Conservation (phyloP, 1,140 invertebrate species). For the Metopolophium dirhodum region DNA sequence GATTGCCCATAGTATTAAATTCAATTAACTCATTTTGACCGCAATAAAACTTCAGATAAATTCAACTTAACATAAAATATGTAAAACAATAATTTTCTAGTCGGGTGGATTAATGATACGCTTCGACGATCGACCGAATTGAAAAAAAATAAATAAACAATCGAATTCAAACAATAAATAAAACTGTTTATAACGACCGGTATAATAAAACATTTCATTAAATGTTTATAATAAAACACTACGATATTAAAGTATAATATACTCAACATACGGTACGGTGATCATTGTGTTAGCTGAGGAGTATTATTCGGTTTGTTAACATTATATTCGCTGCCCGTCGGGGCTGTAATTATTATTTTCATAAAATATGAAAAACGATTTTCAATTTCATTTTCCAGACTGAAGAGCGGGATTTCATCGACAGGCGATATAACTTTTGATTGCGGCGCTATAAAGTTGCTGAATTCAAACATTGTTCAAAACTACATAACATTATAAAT, state of each 20-base stretch:
- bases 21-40: neutral
- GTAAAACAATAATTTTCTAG: conserved; percentile 1
- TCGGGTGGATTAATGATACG: neutral
- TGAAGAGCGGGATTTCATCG: neutral
- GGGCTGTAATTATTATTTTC: neutral
- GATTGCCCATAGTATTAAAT: neutral
- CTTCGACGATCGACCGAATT: neutral
- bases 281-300: neutral
- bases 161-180: neutral
- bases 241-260: neutral
- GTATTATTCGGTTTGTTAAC: neutral
- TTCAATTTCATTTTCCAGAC: neutral
- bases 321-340: neutral
- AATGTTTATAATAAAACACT: neutral
- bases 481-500: neutral
- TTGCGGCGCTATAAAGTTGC: neutral
- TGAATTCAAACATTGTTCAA: neutral
- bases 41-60: neutral
- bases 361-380: neutral
- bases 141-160: neutral
- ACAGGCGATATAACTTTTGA: neutral
- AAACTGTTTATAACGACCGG: neutral
- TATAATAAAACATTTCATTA: neutral
- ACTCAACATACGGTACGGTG: neutral
- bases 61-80: neutral